Conservation (phyloP, 2,113 vertebrate species). For the Xenopus tropicalis region DNA sequence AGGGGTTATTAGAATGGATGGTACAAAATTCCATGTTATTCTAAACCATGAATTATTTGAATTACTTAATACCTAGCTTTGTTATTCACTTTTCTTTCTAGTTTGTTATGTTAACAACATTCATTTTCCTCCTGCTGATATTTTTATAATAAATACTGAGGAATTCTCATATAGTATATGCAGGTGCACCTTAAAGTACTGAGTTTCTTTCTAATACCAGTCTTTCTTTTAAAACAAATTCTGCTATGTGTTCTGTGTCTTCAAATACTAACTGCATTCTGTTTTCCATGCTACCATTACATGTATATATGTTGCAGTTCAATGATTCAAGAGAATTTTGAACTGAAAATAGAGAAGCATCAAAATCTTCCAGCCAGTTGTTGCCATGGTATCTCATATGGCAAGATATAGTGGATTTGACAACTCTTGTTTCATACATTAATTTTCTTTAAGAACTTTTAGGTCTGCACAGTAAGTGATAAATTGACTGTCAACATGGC, state of each 20-base stretch:
- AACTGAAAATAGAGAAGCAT: not conserved
- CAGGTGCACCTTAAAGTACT: not conserved
- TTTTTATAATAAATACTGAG: not conserved
- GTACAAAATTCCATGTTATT: conserved; percentile 1
- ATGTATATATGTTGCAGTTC: conserved; percentile 16
- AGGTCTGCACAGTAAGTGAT: not conserved
- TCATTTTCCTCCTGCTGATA: not conserved
- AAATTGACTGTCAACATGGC: conserved; percentile 16
- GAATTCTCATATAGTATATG: not conserved
- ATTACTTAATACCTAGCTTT: not conserved
- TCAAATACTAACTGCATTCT: not conserved
- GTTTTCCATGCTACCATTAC: conserved; percentile 5
- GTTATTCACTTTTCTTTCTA: not conserved
- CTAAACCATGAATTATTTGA: conserved; percentile 26
- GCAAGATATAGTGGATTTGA: conserved; percentile 5
- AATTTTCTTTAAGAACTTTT: conserved; percentile 15
- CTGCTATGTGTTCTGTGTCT: not conserved
- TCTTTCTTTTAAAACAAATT: not conserved
- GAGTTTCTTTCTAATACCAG: not conserved
- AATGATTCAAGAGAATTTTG: not conserved
- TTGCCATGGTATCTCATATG: conserved; percentile 17
- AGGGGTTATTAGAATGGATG: conserved; percentile 31
- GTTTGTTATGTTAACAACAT: not conserved
- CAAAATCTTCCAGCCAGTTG: not conserved
- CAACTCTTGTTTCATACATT: conserved; percentile 12